Base-by-base conservation (phyloP, 2,888 invertebrate species). In the Leptinotarsa rubiginosa region DNA sequence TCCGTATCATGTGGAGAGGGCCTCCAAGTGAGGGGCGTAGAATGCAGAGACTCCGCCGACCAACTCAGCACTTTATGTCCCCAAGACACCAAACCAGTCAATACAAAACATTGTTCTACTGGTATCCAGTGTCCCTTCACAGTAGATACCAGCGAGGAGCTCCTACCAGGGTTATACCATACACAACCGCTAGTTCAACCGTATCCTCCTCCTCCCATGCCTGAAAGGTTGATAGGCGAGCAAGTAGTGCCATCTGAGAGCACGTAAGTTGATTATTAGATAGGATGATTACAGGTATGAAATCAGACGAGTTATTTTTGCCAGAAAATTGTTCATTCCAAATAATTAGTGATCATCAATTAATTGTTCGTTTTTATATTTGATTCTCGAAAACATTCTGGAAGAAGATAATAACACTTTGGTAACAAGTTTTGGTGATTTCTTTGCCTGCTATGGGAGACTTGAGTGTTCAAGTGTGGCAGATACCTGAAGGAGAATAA, bases 1-100 rank as follows among this genome's bases (percentile, higher is more conserved):
- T 97, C 97, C n/a, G 95, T 94, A 13, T 94, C 95, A 13, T 98
- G 97, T 85, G 97, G 97, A 13, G 95, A 92, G 85, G 97, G 97
- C 0, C 89, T 94, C 49, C 95, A 95, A 88, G 93, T 93, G 31
- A 91, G 97, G 20, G 92, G 92, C 50, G 94, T 97, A 69, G 93
- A 95, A 84, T 97, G 97, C 86, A 90, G 93, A 75, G 93, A 92
- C 82, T 87, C 88, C 68, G 87, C 89, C 72, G 91, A 91, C 80
- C 88, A 89, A 77, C 87, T 89, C 64, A 86, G 91, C 88, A 77
- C 91, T 87, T 80, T 91, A 65, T 96, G 96, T 85, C 92, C 94
- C 81, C 90, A 91, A 1, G 87, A 89, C 15, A 89, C 91, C 73
- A 91, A 93, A 84, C 96, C 96, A 0, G 90, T 91, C 73, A 90